These are phyloP conservation scores for Molossus molossus DNA, from an alignment of 2,797 vertebrate genomes.

Conservation along the genomic window DNA sequence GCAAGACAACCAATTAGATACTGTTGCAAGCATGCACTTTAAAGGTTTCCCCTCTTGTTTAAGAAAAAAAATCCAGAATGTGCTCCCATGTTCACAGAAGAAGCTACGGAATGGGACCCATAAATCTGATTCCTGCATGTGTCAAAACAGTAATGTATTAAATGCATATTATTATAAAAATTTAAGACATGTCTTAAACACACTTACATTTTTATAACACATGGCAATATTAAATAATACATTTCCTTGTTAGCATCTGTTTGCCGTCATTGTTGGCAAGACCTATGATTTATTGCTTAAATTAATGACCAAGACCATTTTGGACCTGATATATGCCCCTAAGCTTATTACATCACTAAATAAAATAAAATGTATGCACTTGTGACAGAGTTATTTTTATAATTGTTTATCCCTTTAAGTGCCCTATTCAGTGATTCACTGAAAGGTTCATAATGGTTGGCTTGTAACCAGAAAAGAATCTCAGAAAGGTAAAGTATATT, in stretches of 20 bases:
- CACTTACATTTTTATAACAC: conserved; percentile 90
- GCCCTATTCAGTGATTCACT: conserved; percentile 83
- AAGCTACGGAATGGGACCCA: conserved; percentile 85
- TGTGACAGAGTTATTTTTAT: conserved; percentile 86
- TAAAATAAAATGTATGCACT: conserved; percentile 88
- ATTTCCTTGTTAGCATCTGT: conserved; percentile 92
- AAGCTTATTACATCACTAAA: conserved; percentile 89
- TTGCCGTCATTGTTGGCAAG: conserved; percentile 90
- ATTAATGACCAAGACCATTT: conserved; percentile 91
- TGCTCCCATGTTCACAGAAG: conserved; percentile 87
- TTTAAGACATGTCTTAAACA: conserved; percentile 90
- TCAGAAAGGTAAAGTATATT: conserved; percentile 82
- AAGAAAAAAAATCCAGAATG: conserved; percentile 79
- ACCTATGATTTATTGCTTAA: conserved; percentile 91
- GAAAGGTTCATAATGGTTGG: conserved; percentile 81
- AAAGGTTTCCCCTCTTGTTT: conserved; percentile 83
- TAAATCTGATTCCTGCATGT: conserved; percentile 89
- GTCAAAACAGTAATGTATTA: conserved; percentile 90
- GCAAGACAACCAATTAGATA: conserved; percentile 84
- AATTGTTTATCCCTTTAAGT: conserved; percentile 88
- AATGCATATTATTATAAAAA: conserved; percentile 91
- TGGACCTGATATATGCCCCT: conserved; percentile 89
- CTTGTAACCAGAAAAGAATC: conserved; percentile 83
- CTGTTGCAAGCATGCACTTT: conserved; percentile 85
- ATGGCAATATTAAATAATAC: conserved; percentile 90